Evolutionary conservation across 1,140 invertebrate genomes (phyloP), one percentile per base, ranked within the genome.

Genomic region (Drosophila kepulauana): DNA sequence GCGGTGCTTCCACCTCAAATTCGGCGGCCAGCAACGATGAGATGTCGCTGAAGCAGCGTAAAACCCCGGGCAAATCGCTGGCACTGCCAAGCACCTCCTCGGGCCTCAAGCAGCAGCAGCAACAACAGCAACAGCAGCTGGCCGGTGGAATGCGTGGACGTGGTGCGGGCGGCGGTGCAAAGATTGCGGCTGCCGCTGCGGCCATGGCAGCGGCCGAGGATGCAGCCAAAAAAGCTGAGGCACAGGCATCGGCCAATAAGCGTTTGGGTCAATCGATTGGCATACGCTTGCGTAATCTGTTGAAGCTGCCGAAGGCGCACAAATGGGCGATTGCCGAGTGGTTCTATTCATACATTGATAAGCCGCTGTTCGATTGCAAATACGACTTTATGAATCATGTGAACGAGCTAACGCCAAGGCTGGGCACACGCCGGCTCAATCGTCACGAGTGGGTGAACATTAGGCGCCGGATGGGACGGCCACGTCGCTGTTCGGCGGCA

Each of bases 251-350:
- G 16, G 80, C 82, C 4, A 81, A 92, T 65, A 92, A 92, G 51
- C 86, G 75, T 93, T 95, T 96, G 82, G 97, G 97, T 0, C 98
- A 99, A 86, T 95, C 96, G 81, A 97, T 99, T 82, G 98, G 98
- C 1, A 95, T 98, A 93, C 94, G 98, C 75, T 93, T 99, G 43
- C 94, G 98, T 80, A 99, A 99, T 94, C 94, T 99, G n/a, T 94
- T 99, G 0, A 99, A 99, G 93, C 93, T 99, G 75, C 99, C 99
- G 0, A 99, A 99, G 94, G 99, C 99, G 16, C 98, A 99, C 93
- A 99, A 98, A 94, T 99, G 98, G 98, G 98, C 99, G 1, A 99
- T 98, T 92, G 99, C 98, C 93, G 99, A 99, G 93, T 99, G 98
- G 96, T 99, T 99, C 94, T 99, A 99, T 92, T 99, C 98, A 81